A percentile compares a stretch with the other conserved stretches of the same genome.
Evolutionary conservation across 2,888 invertebrate genomes (phyloP).

Genomic region (Metalampra italica): DNA sequence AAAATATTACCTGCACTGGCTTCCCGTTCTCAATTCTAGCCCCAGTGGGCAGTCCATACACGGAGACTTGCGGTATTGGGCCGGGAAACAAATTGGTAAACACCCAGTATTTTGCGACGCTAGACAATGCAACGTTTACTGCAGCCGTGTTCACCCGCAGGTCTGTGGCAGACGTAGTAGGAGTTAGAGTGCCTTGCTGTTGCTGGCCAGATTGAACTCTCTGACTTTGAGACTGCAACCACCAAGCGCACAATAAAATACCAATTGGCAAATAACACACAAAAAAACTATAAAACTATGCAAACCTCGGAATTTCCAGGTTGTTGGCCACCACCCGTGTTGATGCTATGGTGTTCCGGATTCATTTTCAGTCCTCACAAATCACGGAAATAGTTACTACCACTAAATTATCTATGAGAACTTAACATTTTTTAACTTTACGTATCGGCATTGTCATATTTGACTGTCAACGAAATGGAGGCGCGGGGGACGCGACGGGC

Average conservation of each 20-base stretch:
- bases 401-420: conserved; percentile 56
- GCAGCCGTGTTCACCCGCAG: conserved; percentile 81
- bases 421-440: conserved; percentile 66
- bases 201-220: conserved; percentile 51
- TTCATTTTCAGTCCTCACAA: conserved; percentile 64
- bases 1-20: conserved; percentile 73
- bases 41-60: conserved; percentile 81
- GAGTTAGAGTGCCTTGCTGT: conserved; percentile 48
- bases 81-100: conserved; percentile 89
- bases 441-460: conserved; percentile 75
- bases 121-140: conserved; percentile 84
- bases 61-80: conserved; percentile 86
- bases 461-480: conserved; percentile 82
- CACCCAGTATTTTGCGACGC: conserved; percentile 91
- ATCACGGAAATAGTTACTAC: conserved; percentile 33
- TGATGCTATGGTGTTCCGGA: conserved; percentile 75
- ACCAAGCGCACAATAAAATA: conserved; percentile 35
- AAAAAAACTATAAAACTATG: conserved; percentile 32
- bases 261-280: conserved; percentile 27
- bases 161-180: conserved; percentile 80
- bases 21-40: conserved; percentile 81
- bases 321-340: conserved; percentile 79
- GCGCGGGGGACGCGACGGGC: conserved; percentile 83
- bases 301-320: conserved; percentile 76
- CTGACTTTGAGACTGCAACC: conserved; percentile 60